A percentile compares a stretch with the other conserved stretches of the same genome.
Evolutionary conservation across 2,113 vertebrate genomes (phyloP).

Genomic region (Motacilla tschutschensis): DNA sequence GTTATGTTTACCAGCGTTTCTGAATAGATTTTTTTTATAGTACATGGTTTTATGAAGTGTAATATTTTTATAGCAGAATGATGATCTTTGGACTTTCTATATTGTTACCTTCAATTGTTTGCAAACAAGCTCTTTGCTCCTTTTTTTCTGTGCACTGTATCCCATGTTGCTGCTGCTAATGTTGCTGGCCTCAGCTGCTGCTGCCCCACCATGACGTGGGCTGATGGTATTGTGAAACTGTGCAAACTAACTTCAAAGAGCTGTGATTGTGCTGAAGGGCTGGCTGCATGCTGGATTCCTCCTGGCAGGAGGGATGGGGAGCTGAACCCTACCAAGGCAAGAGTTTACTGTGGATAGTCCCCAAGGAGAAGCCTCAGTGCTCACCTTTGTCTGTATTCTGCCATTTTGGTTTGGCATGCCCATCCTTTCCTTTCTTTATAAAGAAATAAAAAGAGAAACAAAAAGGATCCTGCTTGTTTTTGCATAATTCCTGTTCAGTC

Average conservation of each 20-base stretch:
- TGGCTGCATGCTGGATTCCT: background rate
- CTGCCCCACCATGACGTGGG: background rate
- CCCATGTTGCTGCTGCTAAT: slow-evolving; percentile 20
- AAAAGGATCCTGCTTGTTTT: background rate
- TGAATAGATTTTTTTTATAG: slow-evolving; percentile 70
- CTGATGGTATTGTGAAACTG: background rate
- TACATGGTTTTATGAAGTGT: slow-evolving; percentile 73
- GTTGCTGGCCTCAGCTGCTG: slow-evolving; percentile 5
- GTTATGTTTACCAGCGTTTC: slow-evolving; percentile 71
- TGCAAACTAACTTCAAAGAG: slow-evolving; percentile 19
- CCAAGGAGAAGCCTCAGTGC: background rate
- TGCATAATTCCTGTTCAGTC: background rate
- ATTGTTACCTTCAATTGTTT: slow-evolving; percentile 1
- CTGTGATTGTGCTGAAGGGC: background rate
- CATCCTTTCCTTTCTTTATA: slow-evolving; percentile 29
- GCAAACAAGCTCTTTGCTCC: background rate
- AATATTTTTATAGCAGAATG: slow-evolving; percentile 66
- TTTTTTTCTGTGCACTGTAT: background rate
- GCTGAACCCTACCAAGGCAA: background rate
- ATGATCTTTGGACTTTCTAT: slow-evolving; percentile 58
- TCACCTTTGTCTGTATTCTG: background rate
- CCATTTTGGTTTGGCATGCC: background rate
- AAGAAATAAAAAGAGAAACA: slow-evolving; percentile 12
- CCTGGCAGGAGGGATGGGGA: background rate
- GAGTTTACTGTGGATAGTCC: background rate